Evolutionary conservation across 2,888 invertebrate genomes (phyloP).

Genomic region (Sphaerophoria rueppellii): DNA sequence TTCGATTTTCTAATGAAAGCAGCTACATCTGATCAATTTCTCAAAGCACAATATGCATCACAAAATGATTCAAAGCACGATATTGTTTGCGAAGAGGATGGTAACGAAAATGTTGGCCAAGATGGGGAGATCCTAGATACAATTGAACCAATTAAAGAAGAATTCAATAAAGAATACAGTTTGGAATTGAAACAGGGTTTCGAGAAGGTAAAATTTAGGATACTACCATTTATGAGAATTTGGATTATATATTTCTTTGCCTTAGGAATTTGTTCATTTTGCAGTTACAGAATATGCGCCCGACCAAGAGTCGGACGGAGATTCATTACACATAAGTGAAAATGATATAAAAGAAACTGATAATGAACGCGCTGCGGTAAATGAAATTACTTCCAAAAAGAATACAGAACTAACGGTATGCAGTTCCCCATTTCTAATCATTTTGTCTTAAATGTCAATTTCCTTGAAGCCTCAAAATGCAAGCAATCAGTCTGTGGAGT

Average conservation of each 20-base stretch:
- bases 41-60: slow-evolving; percentile 3
- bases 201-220: slow-evolving; percentile 20
- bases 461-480: background rate
- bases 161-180: background rate
- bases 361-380: background rate
- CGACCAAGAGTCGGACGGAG: background rate
- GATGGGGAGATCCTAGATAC: background rate
- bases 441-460: too few relatives aligned
- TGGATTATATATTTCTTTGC: background rate
- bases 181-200: background rate
- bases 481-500: slow-evolving; percentile 26
- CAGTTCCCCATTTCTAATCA: too few relatives aligned
- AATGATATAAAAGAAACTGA: too few relatives aligned
- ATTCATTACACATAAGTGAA: slow-evolving; percentile 13
- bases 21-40: slow-evolving; percentile 33
- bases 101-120: background rate
- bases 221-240: background rate
- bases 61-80: background rate
- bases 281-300: background rate
- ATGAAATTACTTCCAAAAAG: too few relatives aligned
- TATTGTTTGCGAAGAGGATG: background rate
- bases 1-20: slow-evolving; percentile 54
- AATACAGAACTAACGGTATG: too few relatives aligned
- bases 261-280: slow-evolving; percentile 9
- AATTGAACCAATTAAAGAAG: slow-evolving; percentile 27